Evolutionary conservation across 2,888 invertebrate genomes (phyloP).

Genomic region (Allophyes oxyacanthae): DNA sequence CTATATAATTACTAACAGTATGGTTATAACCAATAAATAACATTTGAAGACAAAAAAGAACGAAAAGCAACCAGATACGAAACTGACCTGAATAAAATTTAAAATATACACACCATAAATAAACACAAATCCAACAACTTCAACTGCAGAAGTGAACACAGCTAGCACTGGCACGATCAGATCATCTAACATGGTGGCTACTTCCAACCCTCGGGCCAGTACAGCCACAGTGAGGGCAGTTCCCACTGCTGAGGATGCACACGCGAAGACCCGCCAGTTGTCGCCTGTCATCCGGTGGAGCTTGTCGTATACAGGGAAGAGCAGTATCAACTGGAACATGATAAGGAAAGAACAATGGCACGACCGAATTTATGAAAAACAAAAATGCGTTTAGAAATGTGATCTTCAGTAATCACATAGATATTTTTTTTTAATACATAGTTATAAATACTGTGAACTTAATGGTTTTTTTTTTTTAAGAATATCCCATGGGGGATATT

Average conservation of each 20-base stretch:
- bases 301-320: conserved; percentile 83
- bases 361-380: no score
- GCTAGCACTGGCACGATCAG: conserved; percentile 77
- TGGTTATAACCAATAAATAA: no score
- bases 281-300: conserved; percentile 78
- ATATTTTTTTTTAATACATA: no score
- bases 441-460: no score
- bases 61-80: no score
- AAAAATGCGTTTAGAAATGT: no score
- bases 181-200: conserved; percentile 77
- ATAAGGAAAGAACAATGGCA: not conserved
- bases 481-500: no score
- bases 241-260: conserved; percentile 78
- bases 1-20: no score
- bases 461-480: no score
- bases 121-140: conserved; percentile 82
- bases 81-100: no score
- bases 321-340: conserved; percentile 76
- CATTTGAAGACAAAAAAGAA: no score
- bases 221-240: conserved; percentile 79
- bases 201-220: conserved; percentile 74
- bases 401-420: no score
- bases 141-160: conserved; percentile 76
- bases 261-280: conserved; percentile 82
- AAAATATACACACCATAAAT: conserved; percentile 75